Base-by-base conservation (phyloP, 2,888 invertebrate species). In the Nomada ruficornis region DNA sequence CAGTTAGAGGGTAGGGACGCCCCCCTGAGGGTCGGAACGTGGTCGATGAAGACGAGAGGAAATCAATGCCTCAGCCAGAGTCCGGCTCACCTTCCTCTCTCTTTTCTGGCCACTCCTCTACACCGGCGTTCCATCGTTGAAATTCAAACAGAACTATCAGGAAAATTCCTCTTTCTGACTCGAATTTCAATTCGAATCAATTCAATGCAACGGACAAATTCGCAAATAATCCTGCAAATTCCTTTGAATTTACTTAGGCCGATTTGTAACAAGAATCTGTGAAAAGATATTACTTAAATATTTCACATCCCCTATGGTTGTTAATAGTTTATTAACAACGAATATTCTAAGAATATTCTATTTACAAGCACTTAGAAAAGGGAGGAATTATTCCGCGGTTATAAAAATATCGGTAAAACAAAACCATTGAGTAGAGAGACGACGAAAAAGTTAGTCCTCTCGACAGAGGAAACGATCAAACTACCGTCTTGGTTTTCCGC, bases 11-110 rank as follows among this genome's bases (percentile, higher is more conserved):
- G 81, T 90, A 90, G 90, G 90, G 88, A 83, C 86, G 89, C 86
- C 88, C 36, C 89, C 89, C 81, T 89, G 89, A 91, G 91, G 89
- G 89, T 88, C 77, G 89, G 88, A 90, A 91, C 90, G 91, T 90
- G 93, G 91, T 91, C 92, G 92, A 92, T 91, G 92, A 91, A 92
- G 92, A 92, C 91, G 93, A 93, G 93, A 92, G 92, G 93, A 93
- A 94, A 94, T 94, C 94, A 93, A 94, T 93, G 93, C 93, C 89
- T 90, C 89, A 74, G 89, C 89, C 91, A 88, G 89, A 89, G 89
- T 90, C 90, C 89, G 74, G 87, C 86, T 90, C 89, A 83, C 88
- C 87, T 88, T 88, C 83, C 78, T 82, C 81, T 83, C 82, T 80
- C 83, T 76, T 78, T 79, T 80, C 81, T 68, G 67, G 64, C 80